These are phyloP conservation scores for Stomatorhinus ivindoensis DNA, from an alignment of 2,113 vertebrate genomes.

Conservation along the genomic window DNA sequence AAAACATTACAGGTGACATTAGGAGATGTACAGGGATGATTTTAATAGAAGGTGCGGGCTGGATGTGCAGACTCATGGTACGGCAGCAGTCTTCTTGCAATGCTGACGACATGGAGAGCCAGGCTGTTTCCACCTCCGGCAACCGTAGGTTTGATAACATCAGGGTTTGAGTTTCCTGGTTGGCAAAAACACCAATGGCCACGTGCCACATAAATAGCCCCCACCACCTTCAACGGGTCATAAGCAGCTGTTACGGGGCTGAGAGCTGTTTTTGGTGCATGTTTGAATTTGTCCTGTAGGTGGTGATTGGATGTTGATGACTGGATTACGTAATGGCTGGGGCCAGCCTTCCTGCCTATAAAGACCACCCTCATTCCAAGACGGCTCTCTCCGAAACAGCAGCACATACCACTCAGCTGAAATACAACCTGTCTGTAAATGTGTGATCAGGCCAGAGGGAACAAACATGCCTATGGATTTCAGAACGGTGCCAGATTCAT, in stretches of 20 bases:
- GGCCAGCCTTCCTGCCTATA: no score
- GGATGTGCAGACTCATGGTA: not conserved
- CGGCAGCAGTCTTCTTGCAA: not conserved
- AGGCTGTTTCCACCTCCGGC: not conserved
- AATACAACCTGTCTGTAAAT: not conserved
- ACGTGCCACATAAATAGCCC: not conserved
- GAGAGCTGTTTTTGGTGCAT: no score
- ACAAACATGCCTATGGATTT: not conserved
- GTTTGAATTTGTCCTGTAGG: no score
- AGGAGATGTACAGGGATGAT: not conserved
- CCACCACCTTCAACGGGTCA: not conserved
- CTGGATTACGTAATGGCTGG: no score
- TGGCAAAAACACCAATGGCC: not conserved
- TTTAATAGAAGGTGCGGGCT: not conserved
- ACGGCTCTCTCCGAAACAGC: no score
- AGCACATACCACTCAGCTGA: not conserved
- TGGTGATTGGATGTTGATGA: no score
- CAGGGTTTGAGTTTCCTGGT: not conserved
- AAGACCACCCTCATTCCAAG: no score
- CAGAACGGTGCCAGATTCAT: not conserved
- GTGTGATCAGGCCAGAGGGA: conserved; percentile 1
- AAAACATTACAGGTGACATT: not conserved
- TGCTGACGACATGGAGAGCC: not conserved
- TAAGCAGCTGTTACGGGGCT: not conserved
- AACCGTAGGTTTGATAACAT: not conserved